phyloP scores from a whole-genome alignment of 2,797 vertebrate species.

The Linurgus olivaceus region DNA sequence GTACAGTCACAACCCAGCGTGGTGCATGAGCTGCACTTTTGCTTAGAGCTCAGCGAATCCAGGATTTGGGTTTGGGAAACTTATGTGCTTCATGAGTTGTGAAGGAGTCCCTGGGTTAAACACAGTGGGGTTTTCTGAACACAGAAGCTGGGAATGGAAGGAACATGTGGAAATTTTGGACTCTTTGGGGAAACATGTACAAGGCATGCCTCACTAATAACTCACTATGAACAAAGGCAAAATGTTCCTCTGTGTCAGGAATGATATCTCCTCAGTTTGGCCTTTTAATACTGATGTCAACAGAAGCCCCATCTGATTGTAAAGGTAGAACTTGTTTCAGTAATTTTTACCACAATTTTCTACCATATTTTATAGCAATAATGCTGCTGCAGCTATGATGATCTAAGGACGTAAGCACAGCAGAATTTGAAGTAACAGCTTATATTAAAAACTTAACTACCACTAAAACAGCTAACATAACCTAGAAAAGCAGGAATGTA shows the following conservation, averaged over 20 bases:
- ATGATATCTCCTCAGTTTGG: neutral
- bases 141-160: neutral
- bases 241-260: constrained; percentile 11
- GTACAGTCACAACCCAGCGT: neutral
- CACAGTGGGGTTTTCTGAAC: neutral
- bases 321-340: neutral
- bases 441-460: constrained; percentile 26
- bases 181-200: constrained; percentile 40
- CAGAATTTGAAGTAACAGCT: constrained; percentile 4
- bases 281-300: constrained; percentile 18
- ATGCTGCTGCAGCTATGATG: neutral
- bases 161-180: neutral
- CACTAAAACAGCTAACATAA: neutral
- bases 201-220: constrained; percentile 42
- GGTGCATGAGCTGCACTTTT: neutral
- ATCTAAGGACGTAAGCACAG: neutral
- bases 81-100: constrained; percentile 34
- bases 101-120: constrained; percentile 34
- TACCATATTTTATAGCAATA: neutral
- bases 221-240: neutral
- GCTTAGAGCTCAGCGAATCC: constrained; percentile 35
- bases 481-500: neutral
- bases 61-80: neutral
- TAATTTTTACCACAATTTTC: neutral
- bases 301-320: neutral